phyloP scores from a whole-genome alignment of 37 sponge, comb jelly and placozoan genomes.

The Cladorhizidae sp. region DNA sequence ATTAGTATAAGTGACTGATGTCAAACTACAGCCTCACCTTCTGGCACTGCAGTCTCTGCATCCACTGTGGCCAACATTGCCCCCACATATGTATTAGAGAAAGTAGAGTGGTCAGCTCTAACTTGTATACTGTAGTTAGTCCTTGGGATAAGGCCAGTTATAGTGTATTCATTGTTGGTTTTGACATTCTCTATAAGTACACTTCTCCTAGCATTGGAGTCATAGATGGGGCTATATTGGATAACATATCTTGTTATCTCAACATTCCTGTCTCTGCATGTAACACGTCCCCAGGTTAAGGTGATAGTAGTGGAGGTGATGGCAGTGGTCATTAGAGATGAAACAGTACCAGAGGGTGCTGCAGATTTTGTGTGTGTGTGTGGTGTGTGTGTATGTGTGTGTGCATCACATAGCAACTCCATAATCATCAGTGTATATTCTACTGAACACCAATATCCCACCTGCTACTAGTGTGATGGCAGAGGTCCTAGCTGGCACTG shows the following conservation, averaged over 20 bases:
- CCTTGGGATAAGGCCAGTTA: slow-evolving; percentile 9
- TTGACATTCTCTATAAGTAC: neutral
- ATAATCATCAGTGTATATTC: too few species aligned
- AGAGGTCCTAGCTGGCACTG: neutral
- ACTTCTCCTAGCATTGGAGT: neutral
- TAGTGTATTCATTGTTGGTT: neutral
- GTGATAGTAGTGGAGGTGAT: slow-evolving; percentile 15
- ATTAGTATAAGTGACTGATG: neutral
- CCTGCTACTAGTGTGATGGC: neutral
- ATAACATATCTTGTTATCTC: slow-evolving; percentile 17
- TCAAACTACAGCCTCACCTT: neutral
- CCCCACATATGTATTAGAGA: neutral
- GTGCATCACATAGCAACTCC: neutral
- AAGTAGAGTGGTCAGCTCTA: neutral
- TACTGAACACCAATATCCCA: too few species aligned
- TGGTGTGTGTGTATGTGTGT: too few species aligned
- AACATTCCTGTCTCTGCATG: slow-evolving; percentile 12
- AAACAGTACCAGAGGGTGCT: slow-evolving; percentile 25
- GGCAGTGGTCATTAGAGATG: neutral
- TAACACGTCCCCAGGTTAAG: slow-evolving; percentile 14
- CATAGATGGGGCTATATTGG: neutral
- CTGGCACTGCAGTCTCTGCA: neutral
- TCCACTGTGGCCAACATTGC: neutral
- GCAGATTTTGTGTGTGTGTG: too few species aligned
- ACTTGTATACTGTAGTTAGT: slow-evolving; percentile 26